Evolutionary conservation across 1,140 invertebrate species (phyloP).

Genomic region (Diorhabda elongata): DNA sequence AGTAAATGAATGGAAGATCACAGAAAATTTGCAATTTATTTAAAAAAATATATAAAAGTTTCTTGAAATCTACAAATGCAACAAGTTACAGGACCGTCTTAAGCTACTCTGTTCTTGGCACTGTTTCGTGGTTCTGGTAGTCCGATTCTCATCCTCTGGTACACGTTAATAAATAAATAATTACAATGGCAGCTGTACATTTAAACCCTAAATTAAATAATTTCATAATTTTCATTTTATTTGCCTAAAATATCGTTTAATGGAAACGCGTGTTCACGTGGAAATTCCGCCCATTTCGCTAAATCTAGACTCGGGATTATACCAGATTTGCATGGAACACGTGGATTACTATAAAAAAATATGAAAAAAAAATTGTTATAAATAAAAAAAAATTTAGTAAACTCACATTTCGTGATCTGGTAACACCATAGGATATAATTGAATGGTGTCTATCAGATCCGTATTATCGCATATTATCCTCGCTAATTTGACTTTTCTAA

Average conservation of each 20-base stretch:
- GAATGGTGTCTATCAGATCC: slow-evolving; percentile 86
- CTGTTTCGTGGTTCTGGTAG: no score
- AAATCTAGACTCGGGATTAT: slow-evolving; percentile 81
- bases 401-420: slow-evolving; percentile 89
- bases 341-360: slow-evolving; percentile 68
- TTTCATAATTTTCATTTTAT: not conserved
- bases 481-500: slow-evolving; percentile 81
- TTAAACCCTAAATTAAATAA: not conserved
- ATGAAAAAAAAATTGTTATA: not conserved
- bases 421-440: slow-evolving; percentile 88
- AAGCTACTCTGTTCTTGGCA: no score
- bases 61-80: no score
- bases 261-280: slow-evolving; percentile 24
- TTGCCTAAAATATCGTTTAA: slow-evolving; percentile 21
- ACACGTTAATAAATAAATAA: not conserved
- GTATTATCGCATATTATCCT: slow-evolving; percentile 94
- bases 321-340: slow-evolving; percentile 83
- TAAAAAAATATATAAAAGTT: no score
- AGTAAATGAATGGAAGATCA: no score
- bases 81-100: no score
- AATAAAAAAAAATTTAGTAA: not conserved
- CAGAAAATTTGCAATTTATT: no score
- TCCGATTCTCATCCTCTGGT: no score
- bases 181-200: slow-evolving; percentile 6
- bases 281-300: slow-evolving; percentile 79